phyloP scores from a whole-genome alignment of 1,140 invertebrate species.

The Tenebrio molitor region DNA sequence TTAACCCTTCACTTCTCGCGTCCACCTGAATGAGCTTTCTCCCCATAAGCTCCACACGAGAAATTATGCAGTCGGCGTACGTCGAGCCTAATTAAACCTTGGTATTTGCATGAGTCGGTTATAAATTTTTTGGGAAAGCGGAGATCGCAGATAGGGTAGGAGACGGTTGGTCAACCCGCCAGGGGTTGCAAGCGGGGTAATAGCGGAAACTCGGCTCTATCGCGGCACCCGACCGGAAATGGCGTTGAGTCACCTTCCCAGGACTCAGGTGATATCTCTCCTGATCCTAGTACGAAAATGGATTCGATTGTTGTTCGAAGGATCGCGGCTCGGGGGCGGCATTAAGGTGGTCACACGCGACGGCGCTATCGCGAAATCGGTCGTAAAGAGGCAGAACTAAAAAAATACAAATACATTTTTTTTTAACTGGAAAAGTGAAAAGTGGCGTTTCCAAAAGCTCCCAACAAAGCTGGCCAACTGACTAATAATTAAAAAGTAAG shows the following conservation, averaged over 20 bases:
- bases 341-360: constrained; percentile 6
- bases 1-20: too few species aligned
- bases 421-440: too few species aligned
- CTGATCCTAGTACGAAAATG: constrained; percentile 10
- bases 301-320: constrained; percentile 11
- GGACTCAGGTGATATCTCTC: constrained; percentile 22
- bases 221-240: constrained; percentile 57
- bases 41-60: too few species aligned
- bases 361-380: background rate
- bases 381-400: too few species aligned
- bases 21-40: too few species aligned
- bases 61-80: too few species aligned
- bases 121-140: constrained; percentile 28
- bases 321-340: background rate
- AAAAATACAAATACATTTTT: too few species aligned
- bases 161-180: constrained; percentile 31
- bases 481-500: too few species aligned
- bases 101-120: constrained; percentile 31
- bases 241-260: constrained; percentile 55
- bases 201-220: constrained; percentile 59
- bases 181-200: constrained; percentile 46
- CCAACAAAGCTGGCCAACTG: too few species aligned
- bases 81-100: constrained; percentile 15
- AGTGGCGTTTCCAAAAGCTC: too few species aligned
- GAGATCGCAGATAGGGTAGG: constrained; percentile 35